These are phyloP conservation scores for Periophthalmus modestus DNA, from an alignment of 2,113 vertebrate species.

Conservation along the genomic window DNA sequence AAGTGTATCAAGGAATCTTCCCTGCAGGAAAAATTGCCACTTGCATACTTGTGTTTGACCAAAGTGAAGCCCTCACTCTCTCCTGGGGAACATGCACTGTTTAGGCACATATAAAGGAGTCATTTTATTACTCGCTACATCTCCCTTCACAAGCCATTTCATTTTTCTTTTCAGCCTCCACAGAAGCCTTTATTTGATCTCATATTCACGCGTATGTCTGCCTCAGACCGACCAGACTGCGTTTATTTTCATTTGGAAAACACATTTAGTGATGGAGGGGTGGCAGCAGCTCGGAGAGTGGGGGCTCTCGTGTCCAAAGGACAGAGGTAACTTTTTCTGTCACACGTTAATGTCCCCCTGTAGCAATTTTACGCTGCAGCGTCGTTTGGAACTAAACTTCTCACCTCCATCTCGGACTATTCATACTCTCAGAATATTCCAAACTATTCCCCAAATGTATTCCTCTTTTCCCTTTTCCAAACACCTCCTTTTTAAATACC, in stretches of 20 bases:
- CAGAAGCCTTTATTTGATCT: slow-evolving; percentile 84
- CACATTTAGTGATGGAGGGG: slow-evolving; percentile 80
- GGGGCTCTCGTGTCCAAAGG: slow-evolving; percentile 51
- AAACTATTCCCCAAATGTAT: background rate
- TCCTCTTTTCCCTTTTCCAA: slow-evolving; percentile 8
- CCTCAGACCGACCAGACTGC: slow-evolving; percentile 76
- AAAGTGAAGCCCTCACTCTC: slow-evolving; percentile 75
- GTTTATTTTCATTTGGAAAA: slow-evolving; percentile 87
- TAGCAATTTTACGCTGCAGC: slow-evolving; percentile 49
- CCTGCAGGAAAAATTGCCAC: slow-evolving; percentile 78
- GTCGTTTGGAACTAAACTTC: slow-evolving; percentile 59
- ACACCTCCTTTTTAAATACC: slow-evolving; percentile 21
- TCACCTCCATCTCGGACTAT: slow-evolving; percentile 28
- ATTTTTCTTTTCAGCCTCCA: slow-evolving; percentile 79
- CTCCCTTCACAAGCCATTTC: slow-evolving; percentile 80
- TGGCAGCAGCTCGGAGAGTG: slow-evolving; percentile 64
- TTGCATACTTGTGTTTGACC: slow-evolving; percentile 80
- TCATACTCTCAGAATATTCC: slow-evolving; percentile 11
- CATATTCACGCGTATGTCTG: slow-evolving; percentile 80
- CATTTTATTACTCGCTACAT: slow-evolving; percentile 83
- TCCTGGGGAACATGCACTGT: slow-evolving; percentile 77
- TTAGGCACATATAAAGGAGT: slow-evolving; percentile 84
- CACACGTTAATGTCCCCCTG: slow-evolving; percentile 74
- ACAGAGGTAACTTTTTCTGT: slow-evolving; percentile 60
- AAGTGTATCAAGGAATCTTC: slow-evolving; percentile 77